phyloP scores from a whole-genome alignment of 2,113 vertebrate species.

The Regulus satrapa region DNA sequence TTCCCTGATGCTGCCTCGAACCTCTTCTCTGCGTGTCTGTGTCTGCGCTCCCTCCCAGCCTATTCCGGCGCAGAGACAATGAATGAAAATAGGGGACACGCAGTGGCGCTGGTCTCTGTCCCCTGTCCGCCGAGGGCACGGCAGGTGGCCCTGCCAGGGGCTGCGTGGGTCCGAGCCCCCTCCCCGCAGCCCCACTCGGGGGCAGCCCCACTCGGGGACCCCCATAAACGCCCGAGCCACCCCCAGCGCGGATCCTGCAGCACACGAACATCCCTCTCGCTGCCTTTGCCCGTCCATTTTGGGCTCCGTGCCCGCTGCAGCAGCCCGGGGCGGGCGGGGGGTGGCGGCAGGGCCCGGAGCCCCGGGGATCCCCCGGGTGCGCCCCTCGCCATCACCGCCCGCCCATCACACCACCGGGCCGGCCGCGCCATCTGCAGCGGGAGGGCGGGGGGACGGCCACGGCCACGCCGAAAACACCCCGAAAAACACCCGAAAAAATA shows the following conservation, averaged over 20 bases:
- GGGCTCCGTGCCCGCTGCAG: background rate
- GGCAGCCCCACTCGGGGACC: background rate
- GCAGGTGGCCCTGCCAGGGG: background rate
- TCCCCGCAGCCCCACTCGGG: background rate
- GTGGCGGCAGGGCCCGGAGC: background rate
- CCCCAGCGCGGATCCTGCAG: background rate
- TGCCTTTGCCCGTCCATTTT: background rate
- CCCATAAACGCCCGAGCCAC: no score
- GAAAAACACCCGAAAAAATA: accelerated
- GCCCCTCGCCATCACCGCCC: background rate
- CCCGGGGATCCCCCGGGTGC: background rate
- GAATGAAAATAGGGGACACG: background rate
- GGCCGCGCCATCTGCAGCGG: slow-evolving; percentile 25
- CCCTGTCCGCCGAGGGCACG: background rate
- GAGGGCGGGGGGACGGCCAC: background rate
- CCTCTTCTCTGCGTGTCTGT: background rate
- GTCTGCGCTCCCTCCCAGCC: background rate
- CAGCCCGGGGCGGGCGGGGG: background rate
- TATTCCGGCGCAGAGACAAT: background rate
- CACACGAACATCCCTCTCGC: no score
- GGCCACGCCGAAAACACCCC: background rate
- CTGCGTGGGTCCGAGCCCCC: background rate
- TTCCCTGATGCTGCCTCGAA: background rate
- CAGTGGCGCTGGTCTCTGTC: background rate
- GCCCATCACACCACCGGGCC: slow-evolving; percentile 20